Base-by-base conservation (phyloP, 2,888 invertebrate genomes). In the Criorhina ranunculi region DNA sequence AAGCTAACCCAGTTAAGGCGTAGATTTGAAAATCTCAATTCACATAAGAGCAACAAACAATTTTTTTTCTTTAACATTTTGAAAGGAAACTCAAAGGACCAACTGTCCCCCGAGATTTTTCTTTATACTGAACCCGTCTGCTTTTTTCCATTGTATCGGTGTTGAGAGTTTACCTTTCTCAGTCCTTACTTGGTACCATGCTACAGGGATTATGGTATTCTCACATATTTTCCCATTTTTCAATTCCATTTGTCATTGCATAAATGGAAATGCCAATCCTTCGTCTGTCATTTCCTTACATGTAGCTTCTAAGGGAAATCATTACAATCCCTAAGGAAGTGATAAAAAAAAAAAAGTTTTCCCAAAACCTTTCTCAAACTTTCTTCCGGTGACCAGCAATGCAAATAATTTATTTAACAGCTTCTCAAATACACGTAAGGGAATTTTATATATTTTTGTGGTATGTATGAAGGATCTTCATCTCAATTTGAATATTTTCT, bases 191-290 rank as follows among this genome's bases (percentile, higher is more conserved):
- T 17, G n/a, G n/a, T 9, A 12, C 5, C 59, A 11, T 3, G 44
- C 37, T 49, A 46, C n/a, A 15, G 46, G 35, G 59, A 59, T 29
- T 46, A 12, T 0, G 1, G 19, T 44, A 19, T 42, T 55, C 31
- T 8, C 42, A 24, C 35, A 44, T 37, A 42, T 51, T 24, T 15
- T 33, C 33, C n/a, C 8, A 15, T 15, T 53, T 77, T 77, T 60
- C 15, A 37, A 37, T 70, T 64, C 46, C 46, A 70, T 78, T 70
- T 80, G 75, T 42, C 73, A 60, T 46, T 66, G 51, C 59, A 59
- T 44, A 66, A 59, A 79, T 72, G 64, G 66, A 75, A 80, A 75
- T 67, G 79, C 46, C 75, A 75, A 75, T 60, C 35, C 35, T 37
- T 42, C 29, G 49, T 33, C 51, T 67, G 75, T 55, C 75, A 55